A percentile compares a stretch with the other conserved stretches of the same genome.
Evolutionary conservation across 2,888 invertebrate species (phyloP).

Genomic region (Melinopterus prodromus): DNA sequence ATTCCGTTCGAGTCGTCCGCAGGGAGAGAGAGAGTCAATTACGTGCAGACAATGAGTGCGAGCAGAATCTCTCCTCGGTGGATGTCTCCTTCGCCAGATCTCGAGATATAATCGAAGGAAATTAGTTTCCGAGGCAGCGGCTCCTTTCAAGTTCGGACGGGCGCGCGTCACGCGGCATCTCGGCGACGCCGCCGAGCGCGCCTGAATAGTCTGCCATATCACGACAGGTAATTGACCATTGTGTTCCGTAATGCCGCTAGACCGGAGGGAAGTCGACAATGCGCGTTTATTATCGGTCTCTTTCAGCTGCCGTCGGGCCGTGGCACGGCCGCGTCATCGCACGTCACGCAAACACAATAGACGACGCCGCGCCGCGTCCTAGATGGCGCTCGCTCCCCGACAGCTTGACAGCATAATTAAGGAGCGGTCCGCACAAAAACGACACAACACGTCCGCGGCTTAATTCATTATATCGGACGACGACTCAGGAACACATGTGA

Average conservation of each 20-base stretch:
- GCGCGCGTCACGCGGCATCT: slow-evolving; percentile 42
- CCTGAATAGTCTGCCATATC: slow-evolving; percentile 52
- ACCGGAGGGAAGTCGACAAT: slow-evolving; percentile 57
- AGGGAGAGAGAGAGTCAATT: slow-evolving; percentile 24
- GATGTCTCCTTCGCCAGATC: slow-evolving; percentile 45
- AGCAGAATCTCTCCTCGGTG: slow-evolving; percentile 25
- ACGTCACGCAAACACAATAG: slow-evolving; percentile 47
- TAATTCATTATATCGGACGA: slow-evolving; percentile 45
- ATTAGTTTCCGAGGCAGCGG: slow-evolving; percentile 49
- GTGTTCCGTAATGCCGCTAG: slow-evolving; percentile 52
- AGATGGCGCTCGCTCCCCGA: slow-evolving; percentile 50
- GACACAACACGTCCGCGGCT: slow-evolving; percentile 51
- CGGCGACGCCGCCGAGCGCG: slow-evolving; percentile 13
- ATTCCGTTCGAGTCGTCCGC: not conserved
- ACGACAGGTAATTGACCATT: slow-evolving; percentile 60
- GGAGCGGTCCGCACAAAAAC: slow-evolving; percentile 47
- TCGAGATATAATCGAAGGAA: slow-evolving; percentile 50
- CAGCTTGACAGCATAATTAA: slow-evolving; percentile 59
- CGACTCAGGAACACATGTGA: slow-evolving; percentile 28
- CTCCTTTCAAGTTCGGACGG: slow-evolving; percentile 47
- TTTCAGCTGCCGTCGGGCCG: slow-evolving; percentile 56
- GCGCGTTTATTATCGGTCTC: slow-evolving; percentile 57
- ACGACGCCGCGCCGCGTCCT: slow-evolving; percentile 49
- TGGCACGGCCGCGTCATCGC: slow-evolving; percentile 55
- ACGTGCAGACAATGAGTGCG: slow-evolving; percentile 23